These are phyloP conservation scores for Bombus polaris DNA, from an alignment of 1,140 invertebrate species.

Conservation along the genomic window DNA sequence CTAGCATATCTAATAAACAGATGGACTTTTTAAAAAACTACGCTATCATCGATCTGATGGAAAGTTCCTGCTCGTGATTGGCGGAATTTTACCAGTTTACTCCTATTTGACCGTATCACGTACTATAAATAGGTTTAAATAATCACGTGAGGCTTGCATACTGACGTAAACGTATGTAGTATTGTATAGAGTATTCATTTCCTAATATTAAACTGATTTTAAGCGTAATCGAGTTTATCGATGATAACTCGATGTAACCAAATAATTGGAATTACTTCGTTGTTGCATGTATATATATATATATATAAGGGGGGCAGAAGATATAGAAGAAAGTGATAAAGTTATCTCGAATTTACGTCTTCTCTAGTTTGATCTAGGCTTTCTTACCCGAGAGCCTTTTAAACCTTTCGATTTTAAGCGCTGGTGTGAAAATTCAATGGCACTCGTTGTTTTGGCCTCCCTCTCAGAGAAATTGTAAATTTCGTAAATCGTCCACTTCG, in stretches of 20 bases:
- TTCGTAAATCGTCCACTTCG: slow-evolving; percentile 23
- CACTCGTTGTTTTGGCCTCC: not conserved
- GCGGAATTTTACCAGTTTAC: slow-evolving; percentile 33
- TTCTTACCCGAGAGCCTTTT: slow-evolving; percentile 20
- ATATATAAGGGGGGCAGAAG: not conserved
- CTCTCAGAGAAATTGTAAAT: slow-evolving; percentile 23
- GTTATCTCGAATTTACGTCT: not conserved
- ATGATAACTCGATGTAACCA: not conserved
- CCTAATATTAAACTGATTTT: not conserved
- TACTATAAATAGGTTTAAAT: slow-evolving; percentile 56
- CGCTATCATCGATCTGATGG: not conserved
- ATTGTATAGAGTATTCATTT: slow-evolving; percentile 2
- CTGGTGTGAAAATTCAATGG: slow-evolving; percentile 46
- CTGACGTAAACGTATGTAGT: slow-evolving; percentile 20
- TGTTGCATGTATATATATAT: not conserved
- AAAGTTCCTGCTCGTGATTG: slow-evolving; percentile 21
- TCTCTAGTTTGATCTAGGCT: not conserved
- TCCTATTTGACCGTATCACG: slow-evolving; percentile 38
- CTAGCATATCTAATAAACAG: not conserved
- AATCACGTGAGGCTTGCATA: slow-evolving; percentile 49
- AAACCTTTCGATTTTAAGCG: slow-evolving; percentile 36
- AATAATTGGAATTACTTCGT: not conserved
- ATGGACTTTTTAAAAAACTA: not conserved
- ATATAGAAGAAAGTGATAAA: not conserved
- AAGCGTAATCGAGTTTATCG: not conserved